Base-by-base conservation (phyloP, 2,113 vertebrate species). In the Psilopsiagon aurifrons region DNA sequence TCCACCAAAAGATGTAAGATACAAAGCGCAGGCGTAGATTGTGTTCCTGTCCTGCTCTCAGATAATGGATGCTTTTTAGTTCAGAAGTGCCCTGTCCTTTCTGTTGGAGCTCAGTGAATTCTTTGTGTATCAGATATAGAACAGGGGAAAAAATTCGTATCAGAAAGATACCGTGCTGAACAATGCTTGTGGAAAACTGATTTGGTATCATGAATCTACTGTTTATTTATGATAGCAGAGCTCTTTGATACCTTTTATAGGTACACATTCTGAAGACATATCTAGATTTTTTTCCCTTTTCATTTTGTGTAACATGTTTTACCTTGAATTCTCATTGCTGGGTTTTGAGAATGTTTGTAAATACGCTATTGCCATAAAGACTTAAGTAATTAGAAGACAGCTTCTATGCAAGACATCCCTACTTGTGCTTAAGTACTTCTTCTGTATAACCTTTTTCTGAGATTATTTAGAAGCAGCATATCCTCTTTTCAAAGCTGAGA, bases 61-160 rank as follows among this genome's bases (percentile, higher is more conserved):
- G 11, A 63, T 90, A 20, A 54, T 90, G 75, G 49, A 67, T 90
- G 52, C 51, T 76, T 44, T 37, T 74, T 27, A 33, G 6, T 25
- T 5, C 83, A 52, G 49, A 51, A 90, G 9, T 3, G 19, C 60
- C 91, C 27, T 91, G 67, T 59, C 87, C 81, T 83, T 77, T 54
- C 51, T 76, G 37, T 44, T 69, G 66, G 55, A 49, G 35, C 47
- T 52, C 24, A 6, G 7, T 5, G 44, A 79, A 1, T 44, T 43
- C 66, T 0, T 29, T 1, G 0, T 47, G 11, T 51, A 25, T 66
- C 2, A 1, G 17, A 19, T 9, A 3, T 2, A 23, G 24, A n/a
- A 14, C 1, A 12, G 33, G 13, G 57, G 27, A 4, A 20, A 35
- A 46, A 46, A 3, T 3, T 60, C 27, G 57, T 67, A 8, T 20